Evolutionary conservation across 2,888 invertebrate species (phyloP).

Genomic region (Drosophila peninsularis): DNA sequence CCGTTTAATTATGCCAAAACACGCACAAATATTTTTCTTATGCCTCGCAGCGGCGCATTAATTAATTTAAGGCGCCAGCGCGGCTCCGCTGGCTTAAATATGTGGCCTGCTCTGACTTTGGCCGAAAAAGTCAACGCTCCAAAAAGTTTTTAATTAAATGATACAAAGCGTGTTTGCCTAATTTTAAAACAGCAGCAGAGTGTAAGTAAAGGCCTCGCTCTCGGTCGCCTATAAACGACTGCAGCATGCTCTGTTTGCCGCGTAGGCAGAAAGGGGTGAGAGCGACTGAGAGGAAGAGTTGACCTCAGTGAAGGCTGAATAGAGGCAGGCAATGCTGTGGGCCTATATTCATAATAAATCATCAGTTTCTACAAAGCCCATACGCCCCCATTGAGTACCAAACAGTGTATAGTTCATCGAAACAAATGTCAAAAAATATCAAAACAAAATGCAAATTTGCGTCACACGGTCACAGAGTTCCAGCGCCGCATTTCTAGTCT

Average conservation of each 20-base stretch:
- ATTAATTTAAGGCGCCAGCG: slow-evolving; percentile 64
- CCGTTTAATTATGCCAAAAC: slow-evolving; percentile 76
- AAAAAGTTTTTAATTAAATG: slow-evolving; percentile 76
- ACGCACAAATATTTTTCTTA: slow-evolving; percentile 76
- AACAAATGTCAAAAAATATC: slow-evolving; percentile 14
- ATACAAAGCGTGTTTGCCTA: slow-evolving; percentile 63
- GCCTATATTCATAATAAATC: no score
- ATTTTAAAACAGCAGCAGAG: slow-evolving; percentile 43
- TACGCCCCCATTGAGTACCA: no score
- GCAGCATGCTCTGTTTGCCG: neutral
- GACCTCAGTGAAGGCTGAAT: no score
- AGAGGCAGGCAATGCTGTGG: no score
- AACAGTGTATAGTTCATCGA: slow-evolving; percentile 2
- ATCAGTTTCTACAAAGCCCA: neutral
- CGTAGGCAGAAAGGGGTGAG: no score
- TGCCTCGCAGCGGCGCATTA: slow-evolving; percentile 65
- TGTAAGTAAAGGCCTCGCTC: slow-evolving; percentile 1
- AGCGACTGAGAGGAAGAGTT: neutral
- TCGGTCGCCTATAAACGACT: neutral
- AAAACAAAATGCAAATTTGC: slow-evolving; percentile 8
- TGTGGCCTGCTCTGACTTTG: slow-evolving; percentile 62
- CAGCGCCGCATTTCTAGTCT: neutral
- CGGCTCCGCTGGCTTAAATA: slow-evolving; percentile 54
- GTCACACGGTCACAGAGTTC: neutral
- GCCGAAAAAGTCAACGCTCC: slow-evolving; percentile 58